Conservation (phyloP, 1,140 invertebrate genomes). For the Apis dorsata region DNA sequence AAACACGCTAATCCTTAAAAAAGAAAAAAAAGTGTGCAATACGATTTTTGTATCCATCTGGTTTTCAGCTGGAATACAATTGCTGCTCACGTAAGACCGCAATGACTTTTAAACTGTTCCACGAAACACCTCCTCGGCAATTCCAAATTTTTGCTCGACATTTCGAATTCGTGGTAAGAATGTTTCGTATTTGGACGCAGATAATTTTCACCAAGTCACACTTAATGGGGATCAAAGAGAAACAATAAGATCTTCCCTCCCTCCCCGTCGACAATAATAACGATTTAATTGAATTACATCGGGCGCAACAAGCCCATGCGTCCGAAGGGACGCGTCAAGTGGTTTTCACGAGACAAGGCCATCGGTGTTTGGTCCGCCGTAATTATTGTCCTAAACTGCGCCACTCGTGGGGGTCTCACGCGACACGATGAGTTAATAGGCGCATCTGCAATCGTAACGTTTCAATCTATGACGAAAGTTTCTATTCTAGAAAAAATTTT, state of each 20-base stretch:
- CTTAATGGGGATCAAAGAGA: constrained; percentile 9
- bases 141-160: no score
- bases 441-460: constrained; percentile 7
- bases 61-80: no score
- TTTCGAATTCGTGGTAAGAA: no score
- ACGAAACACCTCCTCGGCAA: no score
- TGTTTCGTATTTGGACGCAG: no score
- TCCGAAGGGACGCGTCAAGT: constrained; percentile 41
- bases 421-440: constrained; percentile 26
- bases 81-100: no score
- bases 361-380: constrained; percentile 46
- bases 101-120: no score
- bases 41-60: no score
- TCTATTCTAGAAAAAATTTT: neutral
- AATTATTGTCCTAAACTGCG: constrained; percentile 47
- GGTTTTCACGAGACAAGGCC: constrained; percentile 44
- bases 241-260: neutral
- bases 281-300: constrained; percentile 63
- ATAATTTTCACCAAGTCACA: no score
- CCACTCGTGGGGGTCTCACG: neutral
- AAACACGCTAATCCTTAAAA: no score
- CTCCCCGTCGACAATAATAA: constrained; percentile 46
- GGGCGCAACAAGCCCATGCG: constrained; percentile 31
- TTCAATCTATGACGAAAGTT: constrained; percentile 30
- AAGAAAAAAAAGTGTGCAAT: no score